Evolutionary conservation across 2,797 vertebrate genomes (phyloP).

Genomic region (Acanthornis magna): DNA sequence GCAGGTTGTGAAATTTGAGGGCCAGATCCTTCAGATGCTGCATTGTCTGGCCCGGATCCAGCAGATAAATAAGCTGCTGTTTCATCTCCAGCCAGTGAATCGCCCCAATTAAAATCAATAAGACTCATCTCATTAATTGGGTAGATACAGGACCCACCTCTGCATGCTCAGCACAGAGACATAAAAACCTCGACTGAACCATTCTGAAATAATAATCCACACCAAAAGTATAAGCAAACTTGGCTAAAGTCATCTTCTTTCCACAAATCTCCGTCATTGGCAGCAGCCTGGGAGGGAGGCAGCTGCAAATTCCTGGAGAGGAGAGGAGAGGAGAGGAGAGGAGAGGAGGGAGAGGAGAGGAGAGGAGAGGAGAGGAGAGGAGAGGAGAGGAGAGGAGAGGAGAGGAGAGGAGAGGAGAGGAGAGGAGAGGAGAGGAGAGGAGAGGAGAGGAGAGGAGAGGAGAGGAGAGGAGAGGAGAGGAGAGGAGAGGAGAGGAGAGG

Average conservation of each 20-base stretch:
- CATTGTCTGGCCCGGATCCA: not conserved
- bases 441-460: too few species aligned
- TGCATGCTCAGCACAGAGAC: not conserved
- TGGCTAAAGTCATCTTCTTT: not conserved
- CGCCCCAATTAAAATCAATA: constrained; percentile 4
- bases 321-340: not conserved
- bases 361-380: too few species aligned
- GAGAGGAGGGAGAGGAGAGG: too few species aligned
- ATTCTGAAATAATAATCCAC: not conserved
- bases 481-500: too few species aligned
- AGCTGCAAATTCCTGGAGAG: not conserved
- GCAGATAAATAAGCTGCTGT: not conserved
- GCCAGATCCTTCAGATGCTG: not conserved
- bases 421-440: too few species aligned
- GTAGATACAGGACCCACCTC: not conserved
- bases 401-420: too few species aligned
- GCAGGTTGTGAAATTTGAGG: not conserved
- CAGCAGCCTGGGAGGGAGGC: not conserved
- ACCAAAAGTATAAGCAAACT: not conserved
- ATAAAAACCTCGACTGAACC: not conserved
- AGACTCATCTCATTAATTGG: not conserved
- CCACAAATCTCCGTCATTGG: not conserved
- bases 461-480: too few species aligned
- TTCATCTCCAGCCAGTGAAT: not conserved
- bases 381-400: too few species aligned